These are phyloP conservation scores for Sanderia malayensis DNA, from an alignment of 30 jellyfish, hydroid and myxozoan species.

Conservation along the genomic window DNA sequence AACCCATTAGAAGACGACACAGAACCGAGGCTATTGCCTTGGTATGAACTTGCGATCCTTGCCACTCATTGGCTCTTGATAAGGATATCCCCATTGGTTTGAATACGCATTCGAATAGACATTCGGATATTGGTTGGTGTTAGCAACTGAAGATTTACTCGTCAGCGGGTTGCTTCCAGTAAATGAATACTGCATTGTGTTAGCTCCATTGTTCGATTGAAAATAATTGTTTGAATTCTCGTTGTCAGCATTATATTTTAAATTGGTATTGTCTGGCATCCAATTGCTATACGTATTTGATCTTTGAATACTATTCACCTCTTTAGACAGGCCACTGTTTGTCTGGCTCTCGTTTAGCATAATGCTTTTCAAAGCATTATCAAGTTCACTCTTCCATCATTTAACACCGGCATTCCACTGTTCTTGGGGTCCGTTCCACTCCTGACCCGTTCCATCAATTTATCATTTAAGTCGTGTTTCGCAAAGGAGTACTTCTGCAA, in stretches of 20 bases:
- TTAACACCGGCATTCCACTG: neutral
- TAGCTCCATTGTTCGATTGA: conserved; percentile 5
- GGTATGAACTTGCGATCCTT: too few relatives aligned
- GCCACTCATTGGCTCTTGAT: too few relatives aligned
- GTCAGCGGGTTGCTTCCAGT: conserved; percentile 5
- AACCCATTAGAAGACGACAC: neutral
- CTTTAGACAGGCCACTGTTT: neutral
- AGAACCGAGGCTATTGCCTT: neutral
- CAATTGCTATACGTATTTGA: neutral
- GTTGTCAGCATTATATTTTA: neutral
- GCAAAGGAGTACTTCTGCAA: conserved; percentile 14
- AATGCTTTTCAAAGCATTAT: conserved; percentile 6
- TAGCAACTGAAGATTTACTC: conserved; percentile 34
- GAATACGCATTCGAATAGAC: neutral
- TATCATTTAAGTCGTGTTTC: neutral
- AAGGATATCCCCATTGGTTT: conserved; percentile 6
- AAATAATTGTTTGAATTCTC: conserved; percentile 10
- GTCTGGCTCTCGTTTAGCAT: too few relatives aligned
- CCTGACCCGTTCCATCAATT: neutral
- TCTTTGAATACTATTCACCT: neutral
- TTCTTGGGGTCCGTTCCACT: neutral
- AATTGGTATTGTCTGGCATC: neutral
- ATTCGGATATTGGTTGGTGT: conserved; percentile 10
- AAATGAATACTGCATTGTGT: conserved; percentile 5
- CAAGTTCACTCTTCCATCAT: neutral